Percentiles rank a stretch among this genome's conserved stretches.
Conservation (phyloP, 2,113 vertebrate genomes). For the Noturus placidus region DNA sequence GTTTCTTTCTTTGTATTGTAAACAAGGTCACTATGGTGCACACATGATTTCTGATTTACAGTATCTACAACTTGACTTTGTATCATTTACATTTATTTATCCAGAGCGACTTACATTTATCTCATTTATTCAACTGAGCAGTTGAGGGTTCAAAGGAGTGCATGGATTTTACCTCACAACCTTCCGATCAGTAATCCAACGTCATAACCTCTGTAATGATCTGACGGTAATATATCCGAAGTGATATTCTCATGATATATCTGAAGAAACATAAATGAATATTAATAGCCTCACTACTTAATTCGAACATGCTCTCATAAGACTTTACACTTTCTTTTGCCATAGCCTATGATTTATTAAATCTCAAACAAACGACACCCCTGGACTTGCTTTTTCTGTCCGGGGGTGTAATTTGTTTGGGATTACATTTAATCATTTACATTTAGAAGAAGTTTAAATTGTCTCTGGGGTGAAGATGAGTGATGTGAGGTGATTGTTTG, state of each 20-base stretch:
- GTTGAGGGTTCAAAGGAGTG: not conserved
- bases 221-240: too few relatives aligned
- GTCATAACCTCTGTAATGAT: not conserved
- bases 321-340: not conserved
- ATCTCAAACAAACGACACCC: not conserved
- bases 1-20: not conserved
- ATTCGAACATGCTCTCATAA: not conserved
- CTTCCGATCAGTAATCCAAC: not conserved
- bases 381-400: not conserved
- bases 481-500: slow-evolving; percentile 35
- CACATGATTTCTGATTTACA: not conserved
- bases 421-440: too few relatives aligned
- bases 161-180: not conserved
- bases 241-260: not conserved
- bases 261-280: not conserved
- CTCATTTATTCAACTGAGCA: not conserved
- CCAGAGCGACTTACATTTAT: not conserved
- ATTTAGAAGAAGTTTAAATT: slow-evolving; percentile 11
- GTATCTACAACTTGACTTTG: not conserved
- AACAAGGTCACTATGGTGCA: not conserved
- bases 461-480: not conserved
- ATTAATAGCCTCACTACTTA: not conserved
- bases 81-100: not conserved
- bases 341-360: not conserved
- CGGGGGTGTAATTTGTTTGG: too few relatives aligned